Conservation (phyloP, 2,113 vertebrate genomes). For the Neomonachus schauinslandi region DNA sequence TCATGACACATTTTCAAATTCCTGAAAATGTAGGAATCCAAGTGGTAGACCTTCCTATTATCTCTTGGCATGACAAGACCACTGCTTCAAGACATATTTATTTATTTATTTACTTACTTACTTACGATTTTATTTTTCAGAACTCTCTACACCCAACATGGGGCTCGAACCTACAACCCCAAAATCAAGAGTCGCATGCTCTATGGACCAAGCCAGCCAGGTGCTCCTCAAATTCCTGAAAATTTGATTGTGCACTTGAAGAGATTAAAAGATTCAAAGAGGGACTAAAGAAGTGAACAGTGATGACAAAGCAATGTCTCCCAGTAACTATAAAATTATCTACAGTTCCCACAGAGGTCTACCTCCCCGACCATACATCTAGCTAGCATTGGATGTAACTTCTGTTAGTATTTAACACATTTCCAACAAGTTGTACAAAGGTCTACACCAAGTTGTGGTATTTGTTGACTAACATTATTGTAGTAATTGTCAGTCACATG, state of each 20-base stretch:
- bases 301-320: neutral
- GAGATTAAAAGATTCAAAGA: slow-evolving; percentile 12
- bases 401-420: neutral
- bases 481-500: neutral
- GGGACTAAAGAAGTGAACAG: neutral
- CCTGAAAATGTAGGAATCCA: neutral
- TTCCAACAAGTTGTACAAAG: neutral
- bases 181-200: neutral
- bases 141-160: neutral
- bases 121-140: neutral
- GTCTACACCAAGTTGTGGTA: neutral
- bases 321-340: neutral
- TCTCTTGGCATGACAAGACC: neutral
- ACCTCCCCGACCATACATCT: neutral
- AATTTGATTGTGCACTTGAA: neutral
- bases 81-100: neutral
- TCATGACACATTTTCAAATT: slow-evolving; percentile 13
- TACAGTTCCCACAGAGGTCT: neutral
- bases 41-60: neutral
- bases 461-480: neutral
- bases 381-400: neutral
- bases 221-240: neutral
- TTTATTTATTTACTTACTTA: neutral
- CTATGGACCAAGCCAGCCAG: neutral
- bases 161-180: neutral